Conservation (phyloP, 2,888 invertebrate genomes). For the Drepanosiphum platanoidis region DNA sequence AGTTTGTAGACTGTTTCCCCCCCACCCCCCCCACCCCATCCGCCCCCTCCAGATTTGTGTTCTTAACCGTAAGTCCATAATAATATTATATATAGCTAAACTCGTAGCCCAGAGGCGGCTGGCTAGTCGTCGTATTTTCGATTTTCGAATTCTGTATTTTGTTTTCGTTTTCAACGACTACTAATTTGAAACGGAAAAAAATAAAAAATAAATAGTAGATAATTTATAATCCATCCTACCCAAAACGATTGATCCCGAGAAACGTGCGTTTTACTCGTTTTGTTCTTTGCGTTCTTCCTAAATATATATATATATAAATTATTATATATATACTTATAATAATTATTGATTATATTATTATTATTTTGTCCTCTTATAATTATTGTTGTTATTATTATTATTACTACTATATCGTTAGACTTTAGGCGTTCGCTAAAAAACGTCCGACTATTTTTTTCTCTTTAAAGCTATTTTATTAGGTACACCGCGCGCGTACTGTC, state of each 20-base stretch:
- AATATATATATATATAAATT: conserved; percentile 8
- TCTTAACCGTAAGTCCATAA: conserved; percentile 25
- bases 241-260: background rate
- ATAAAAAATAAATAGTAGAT: background rate
- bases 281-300: conserved; percentile 52
- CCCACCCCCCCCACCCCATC: too few species aligned
- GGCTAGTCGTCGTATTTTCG: background rate
- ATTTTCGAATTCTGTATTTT: background rate
- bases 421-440: conserved; percentile 29
- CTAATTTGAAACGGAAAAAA: background rate
- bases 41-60: conserved; percentile 52
- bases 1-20: conserved; percentile 35
- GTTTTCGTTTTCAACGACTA: too few species aligned
- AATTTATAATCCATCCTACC: conserved; percentile 1
- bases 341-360: background rate
- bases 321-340: conserved; percentile 17
- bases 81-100: background rate
- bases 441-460: conserved; percentile 47
- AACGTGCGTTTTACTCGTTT: conserved; percentile 11
- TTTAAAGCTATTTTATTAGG: conserved; percentile 38
- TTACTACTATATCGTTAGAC: conserved; percentile 37
- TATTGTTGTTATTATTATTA: conserved; percentile 29
- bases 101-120: background rate
- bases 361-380: conserved; percentile 39
- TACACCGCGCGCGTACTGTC: too few species aligned